Base-by-base conservation (phyloP, 30 jellyfish, hydroid and myxozoan species). In the Aurelia aurita complex sp. Pacific region DNA sequence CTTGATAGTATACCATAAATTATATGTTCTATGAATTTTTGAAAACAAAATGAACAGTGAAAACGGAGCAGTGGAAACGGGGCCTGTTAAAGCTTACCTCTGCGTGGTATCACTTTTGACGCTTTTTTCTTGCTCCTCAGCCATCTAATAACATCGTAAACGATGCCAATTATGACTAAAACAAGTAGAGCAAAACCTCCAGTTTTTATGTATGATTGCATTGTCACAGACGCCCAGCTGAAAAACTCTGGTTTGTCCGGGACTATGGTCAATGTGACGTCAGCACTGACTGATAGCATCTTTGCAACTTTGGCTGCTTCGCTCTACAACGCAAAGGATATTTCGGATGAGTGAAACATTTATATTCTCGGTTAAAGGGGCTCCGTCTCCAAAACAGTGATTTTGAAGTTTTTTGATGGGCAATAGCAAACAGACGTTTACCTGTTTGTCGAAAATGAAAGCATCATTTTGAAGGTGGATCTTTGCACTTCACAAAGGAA, bases 191-290 rank as follows among this genome's bases (percentile, higher is more conserved):
- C 11, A 16, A 29, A 7, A 0, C 76, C 71, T 5, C 93, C 87
- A 36, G 18, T 69, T 46, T 73, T 84, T 32, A 84, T 33, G 33
- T 84, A 84, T 19, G 66, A 32, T 72, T 84, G 93, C 93, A 84
- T 84, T 17, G 50, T 54, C 6, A 5, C 34, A 23, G 93, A 84
- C 51, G 64, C 87, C 93, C 93, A 84, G 57, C 93, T 84, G 82
- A n/a, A 84, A 69, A 84, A 84, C n/a, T 62, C 87, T 4, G 93
- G 93, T 17, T 63, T 79, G 65, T 29, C 52, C 13, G 89, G 89
- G 8, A 69, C 32, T 53, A 79, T 59, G n/a, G 46, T 17, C 33
- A 79, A 23, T 10, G 73, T 19, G 23, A 66, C 80, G 19, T 64
- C 51, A 55, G 29, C 80, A 38, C 59, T 61, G 38, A 79, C 80